Conservation (phyloP, 2,888 invertebrate species). For the Ellobium chinense region DNA sequence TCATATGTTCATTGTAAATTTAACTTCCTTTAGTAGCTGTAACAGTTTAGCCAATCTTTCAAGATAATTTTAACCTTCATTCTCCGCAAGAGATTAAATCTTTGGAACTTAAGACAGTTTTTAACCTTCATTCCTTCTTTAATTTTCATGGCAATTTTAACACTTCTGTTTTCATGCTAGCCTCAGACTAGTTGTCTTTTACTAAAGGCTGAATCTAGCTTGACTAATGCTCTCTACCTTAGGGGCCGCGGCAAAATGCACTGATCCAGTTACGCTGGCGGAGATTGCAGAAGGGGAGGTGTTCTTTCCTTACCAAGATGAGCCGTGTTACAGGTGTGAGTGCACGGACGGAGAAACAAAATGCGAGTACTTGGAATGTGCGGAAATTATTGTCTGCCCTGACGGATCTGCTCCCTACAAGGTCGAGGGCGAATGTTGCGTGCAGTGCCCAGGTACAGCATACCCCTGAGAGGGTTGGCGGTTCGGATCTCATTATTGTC, state of each 20-base stretch:
- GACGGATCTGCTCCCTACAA: conserved; percentile 47
- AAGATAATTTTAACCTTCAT: too few relatives aligned
- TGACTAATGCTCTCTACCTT: background rate
- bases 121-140: too few relatives aligned
- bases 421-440: conserved; percentile 51
- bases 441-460: conserved; percentile 49
- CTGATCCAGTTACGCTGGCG: conserved; percentile 20
- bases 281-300: conserved; percentile 30
- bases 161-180: too few relatives aligned
- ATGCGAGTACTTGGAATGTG: conserved; percentile 41
- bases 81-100: too few relatives aligned
- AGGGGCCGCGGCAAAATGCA: conserved; percentile 32
- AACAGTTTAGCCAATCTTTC: too few relatives aligned
- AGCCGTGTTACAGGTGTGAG: conserved; percentile 49
- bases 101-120: too few relatives aligned
- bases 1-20: too few relatives aligned
- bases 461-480: too few relatives aligned
- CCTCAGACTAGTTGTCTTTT: background rate
- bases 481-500: too few relatives aligned
- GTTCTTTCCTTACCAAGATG: conserved; percentile 44
- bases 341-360: conserved; percentile 26
- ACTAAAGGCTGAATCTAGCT: background rate
- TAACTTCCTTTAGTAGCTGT: too few relatives aligned
- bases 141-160: too few relatives aligned
- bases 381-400: conserved; percentile 28